Evolutionary conservation across 2,797 vertebrate species (phyloP).

Genomic region (Sebastes paucispinis): DNA sequence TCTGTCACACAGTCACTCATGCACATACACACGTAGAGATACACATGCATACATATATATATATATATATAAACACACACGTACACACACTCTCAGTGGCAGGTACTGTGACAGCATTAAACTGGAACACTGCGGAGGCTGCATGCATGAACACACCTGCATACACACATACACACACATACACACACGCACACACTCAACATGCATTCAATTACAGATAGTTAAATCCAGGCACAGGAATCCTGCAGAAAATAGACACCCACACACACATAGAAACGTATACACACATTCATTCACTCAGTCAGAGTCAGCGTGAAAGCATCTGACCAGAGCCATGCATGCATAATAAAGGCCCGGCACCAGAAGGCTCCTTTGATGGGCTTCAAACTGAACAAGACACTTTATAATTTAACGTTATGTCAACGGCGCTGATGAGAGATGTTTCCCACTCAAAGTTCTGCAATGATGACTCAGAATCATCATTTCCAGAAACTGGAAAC

Average conservation of each 20-base stretch:
- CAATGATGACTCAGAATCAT: neutral
- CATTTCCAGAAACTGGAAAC: neutral
- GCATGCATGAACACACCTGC: neutral
- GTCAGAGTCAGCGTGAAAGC: neutral
- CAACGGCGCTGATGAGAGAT: neutral
- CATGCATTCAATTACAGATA: neutral
- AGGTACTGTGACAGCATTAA: neutral
- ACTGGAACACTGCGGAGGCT: neutral
- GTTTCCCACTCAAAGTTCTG: neutral
- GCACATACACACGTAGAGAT: neutral
- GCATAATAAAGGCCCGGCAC: neutral
- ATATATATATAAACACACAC: neutral
- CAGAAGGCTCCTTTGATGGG: neutral
- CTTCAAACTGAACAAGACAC: neutral
- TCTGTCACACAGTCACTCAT: neutral
- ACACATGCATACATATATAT: neutral
- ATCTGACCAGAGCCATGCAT: neutral
- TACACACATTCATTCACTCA: neutral
- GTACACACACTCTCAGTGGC: neutral
- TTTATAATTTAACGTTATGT: constrained; percentile 2
- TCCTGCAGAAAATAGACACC: neutral
- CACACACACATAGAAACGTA: neutral
- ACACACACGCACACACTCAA: neutral
- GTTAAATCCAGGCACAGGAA: neutral
- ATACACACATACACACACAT: too few relatives aligned